Base-by-base conservation (phyloP, 2,113 vertebrate genomes). In the Hemibates koningsi region DNA sequence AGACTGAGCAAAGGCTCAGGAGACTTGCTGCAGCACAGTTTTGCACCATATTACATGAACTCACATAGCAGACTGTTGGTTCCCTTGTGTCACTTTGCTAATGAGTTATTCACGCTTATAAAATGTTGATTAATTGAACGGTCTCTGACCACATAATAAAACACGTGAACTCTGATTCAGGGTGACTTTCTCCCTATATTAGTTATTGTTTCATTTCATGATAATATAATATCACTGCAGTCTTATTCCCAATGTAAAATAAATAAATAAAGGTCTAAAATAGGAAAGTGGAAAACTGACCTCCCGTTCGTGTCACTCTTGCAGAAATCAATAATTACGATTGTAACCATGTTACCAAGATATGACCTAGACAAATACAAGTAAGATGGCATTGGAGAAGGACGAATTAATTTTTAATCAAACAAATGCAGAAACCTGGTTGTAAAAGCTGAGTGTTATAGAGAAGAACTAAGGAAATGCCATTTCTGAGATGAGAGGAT, bases 121-220 rank as follows among this genome's bases (percentile, higher is more conserved):
- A 90, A 90, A 88, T 50, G 66, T 81, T 94, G 87, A 93, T 93
- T 86, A 88, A 94, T 93, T 89, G 81, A 80, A 87, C n/a, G 4
- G 68, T 86, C 80, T 80, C 45, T 24, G 80, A 68, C 71, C 66
- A 56, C 53, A 83, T 68, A 85, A 85, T 83, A 45, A 81, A 84
- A 63, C 54, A 48, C 71, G 21, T 59, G 57, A 27, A 81, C 48
- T 80, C 86, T 94, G 86, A 91, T 91, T 80, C 41, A 27, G 48
- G 54, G 38, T 38, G 79, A 89, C 82, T 86, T 84, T 85, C 81
- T 24, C 73, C 50, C 79, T 57, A 17, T 6, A 82, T 89, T 53
- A 80, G 54, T 84, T 34, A 88, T 85, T 78, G 86, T 91, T 92
- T 81, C 21, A 45, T 84, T 76, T 53, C 27, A 53, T 59, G 27